phyloP scores from a whole-genome alignment of 2,797 vertebrate species.

The Sebastes ruberrimus region DNA sequence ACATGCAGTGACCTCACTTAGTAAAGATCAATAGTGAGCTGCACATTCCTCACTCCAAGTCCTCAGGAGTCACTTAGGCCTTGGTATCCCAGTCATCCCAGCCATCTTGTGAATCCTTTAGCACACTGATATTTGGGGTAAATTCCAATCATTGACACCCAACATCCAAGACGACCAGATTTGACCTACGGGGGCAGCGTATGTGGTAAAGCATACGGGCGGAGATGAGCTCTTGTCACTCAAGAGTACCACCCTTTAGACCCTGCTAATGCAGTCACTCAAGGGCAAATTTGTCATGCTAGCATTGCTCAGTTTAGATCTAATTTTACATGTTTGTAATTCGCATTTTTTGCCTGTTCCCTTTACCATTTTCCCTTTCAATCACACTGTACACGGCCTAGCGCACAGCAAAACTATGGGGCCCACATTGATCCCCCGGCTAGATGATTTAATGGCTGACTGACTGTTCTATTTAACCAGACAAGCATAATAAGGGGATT shows the following conservation, averaged over 20 bases:
- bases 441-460: conserved; percentile 70
- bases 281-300: conserved; percentile 29
- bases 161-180: conserved; percentile 72
- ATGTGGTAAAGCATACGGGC: conserved; percentile 58
- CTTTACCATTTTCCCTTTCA: conserved; percentile 20
- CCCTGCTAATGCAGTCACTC: conserved; percentile 43
- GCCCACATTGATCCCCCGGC: conserved; percentile 64
- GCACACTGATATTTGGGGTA: conserved; percentile 65
- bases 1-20: conserved; percentile 74
- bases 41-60: conserved; percentile 73
- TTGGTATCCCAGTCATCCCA: conserved; percentile 75
- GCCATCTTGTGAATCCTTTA: conserved; percentile 68
- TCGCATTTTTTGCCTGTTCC: conserved; percentile 18
- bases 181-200: conserved; percentile 69
- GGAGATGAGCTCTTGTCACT: conserved; percentile 69
- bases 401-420: conserved; percentile 41
- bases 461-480: conserved; percentile 72
- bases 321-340: conserved; percentile 24
- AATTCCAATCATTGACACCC: conserved; percentile 76
- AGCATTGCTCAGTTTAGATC: conserved; percentile 9
- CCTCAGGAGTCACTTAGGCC: conserved; percentile 63
- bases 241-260: conserved; percentile 35
- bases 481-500: conserved; percentile 77
- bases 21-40: conserved; percentile 71
- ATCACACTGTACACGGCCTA: conserved; percentile 10